Conservation (phyloP, 2,113 vertebrate genomes). For the Hylia prasina region DNA sequence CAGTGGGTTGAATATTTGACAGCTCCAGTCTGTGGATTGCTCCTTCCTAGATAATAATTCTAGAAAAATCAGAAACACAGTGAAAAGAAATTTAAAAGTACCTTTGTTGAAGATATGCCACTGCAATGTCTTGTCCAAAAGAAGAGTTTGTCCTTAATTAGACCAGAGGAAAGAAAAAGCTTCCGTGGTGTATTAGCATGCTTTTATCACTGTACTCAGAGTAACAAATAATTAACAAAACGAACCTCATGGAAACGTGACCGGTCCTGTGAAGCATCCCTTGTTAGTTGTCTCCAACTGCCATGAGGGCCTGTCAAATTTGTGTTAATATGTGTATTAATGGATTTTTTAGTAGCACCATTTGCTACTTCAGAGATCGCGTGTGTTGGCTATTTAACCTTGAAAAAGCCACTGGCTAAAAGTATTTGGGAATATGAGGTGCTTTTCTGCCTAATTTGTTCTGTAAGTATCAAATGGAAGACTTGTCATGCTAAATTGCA, state of each 20-base stretch:
- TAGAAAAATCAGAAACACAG: not conserved
- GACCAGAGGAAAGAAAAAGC: not conserved
- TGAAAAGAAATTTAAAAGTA: not conserved
- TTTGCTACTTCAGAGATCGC: conserved; percentile 50
- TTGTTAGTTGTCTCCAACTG: not conserved
- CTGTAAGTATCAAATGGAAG: conserved; percentile 61
- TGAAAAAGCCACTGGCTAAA: conserved; percentile 23
- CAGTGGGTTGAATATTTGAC: not conserved
- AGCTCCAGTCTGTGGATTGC: not conserved
- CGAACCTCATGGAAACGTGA: not conserved
- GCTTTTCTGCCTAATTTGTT: conserved; percentile 71
- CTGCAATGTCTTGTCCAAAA: not conserved
- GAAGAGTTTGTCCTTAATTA: conserved; percentile 22
- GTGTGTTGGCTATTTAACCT: conserved; percentile 58
- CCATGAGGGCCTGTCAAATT: conserved; percentile 15
- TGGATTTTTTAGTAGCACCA: conserved; percentile 41
- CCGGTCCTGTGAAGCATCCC: not conserved
- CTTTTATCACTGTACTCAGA: not conserved
- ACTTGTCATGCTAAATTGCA: not conserved
- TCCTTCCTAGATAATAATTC: not conserved
- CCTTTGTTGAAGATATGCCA: not conserved
- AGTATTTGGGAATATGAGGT: conserved; percentile 54
- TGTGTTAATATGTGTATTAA: conserved; percentile 55
- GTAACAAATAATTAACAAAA: conserved; percentile 40
- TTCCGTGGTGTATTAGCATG: not conserved